Conservation (phyloP, 2,797 vertebrate genomes). For the Rallus crepitans region DNA sequence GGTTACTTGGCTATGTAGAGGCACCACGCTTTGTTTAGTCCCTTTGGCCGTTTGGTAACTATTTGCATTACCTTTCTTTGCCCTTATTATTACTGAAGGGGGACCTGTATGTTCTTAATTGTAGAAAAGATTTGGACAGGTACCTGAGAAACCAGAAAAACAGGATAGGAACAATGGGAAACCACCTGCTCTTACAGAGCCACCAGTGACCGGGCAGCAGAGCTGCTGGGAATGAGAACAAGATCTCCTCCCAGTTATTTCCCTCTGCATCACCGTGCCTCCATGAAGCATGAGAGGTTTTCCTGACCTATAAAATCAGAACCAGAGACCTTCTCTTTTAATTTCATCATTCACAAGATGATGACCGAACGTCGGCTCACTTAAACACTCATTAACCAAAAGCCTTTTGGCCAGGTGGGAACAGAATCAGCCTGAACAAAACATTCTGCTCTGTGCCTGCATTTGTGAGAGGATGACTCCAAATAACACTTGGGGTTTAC, state of each 20-base stretch:
- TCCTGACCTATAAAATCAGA: not conserved
- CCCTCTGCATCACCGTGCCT: fast-evolving
- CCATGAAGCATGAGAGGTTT: not conserved
- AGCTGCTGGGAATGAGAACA: not conserved
- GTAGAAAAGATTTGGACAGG: not conserved
- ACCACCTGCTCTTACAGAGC: not conserved
- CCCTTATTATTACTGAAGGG: slow-evolving; percentile 6
- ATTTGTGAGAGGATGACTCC: slow-evolving; percentile 19
- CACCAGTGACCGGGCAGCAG: not conserved
- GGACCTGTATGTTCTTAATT: not conserved
- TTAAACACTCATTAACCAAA: slow-evolving; percentile 30
- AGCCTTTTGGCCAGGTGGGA: not conserved
- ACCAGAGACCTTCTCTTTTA: not conserved
- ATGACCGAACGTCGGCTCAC: not conserved
- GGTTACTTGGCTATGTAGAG: not conserved
- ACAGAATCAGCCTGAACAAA: slow-evolving; percentile 28
- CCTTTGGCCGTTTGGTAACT: slow-evolving; percentile 1
- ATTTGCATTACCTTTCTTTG: slow-evolving; percentile 41
- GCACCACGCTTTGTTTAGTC: not conserved
- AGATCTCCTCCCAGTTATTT: not conserved
- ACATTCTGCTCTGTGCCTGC: not conserved
- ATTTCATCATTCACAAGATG: slow-evolving; percentile 6
- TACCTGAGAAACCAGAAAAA: slow-evolving; percentile 66
- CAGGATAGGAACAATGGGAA: slow-evolving; percentile 9
- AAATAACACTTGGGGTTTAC: slow-evolving; percentile 49